phyloP scores from a whole-genome alignment of 2,113 vertebrate species.

The Amazona vittata region DNA sequence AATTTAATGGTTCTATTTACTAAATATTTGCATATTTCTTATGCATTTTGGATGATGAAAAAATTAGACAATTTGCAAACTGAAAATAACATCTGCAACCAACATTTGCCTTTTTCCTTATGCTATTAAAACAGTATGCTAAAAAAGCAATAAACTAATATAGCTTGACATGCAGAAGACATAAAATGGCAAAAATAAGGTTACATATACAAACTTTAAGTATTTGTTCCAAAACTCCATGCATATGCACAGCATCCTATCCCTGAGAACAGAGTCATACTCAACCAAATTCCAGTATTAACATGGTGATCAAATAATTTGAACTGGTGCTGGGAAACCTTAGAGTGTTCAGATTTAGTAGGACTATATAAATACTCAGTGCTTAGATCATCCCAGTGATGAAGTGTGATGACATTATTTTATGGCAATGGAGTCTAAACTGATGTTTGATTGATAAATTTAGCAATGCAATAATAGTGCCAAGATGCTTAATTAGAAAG shows the following conservation, averaged over 20 bases:
- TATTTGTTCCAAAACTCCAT: background rate
- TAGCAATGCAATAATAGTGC: background rate
- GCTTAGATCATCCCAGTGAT: background rate
- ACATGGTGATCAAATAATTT: background rate
- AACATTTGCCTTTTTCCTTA: background rate
- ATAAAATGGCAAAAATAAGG: background rate
- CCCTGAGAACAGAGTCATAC: rapidly evolving
- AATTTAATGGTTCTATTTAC: conserved; percentile 62
- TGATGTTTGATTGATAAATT: background rate
- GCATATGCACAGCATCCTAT: rapidly evolving
- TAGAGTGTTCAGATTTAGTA: background rate
- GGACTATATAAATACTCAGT: background rate
- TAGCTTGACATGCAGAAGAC: background rate
- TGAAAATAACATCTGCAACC: conserved; percentile 32
- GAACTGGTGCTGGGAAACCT: background rate
- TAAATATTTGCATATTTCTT: conserved; percentile 67
- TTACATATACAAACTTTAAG: background rate
- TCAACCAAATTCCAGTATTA: background rate
- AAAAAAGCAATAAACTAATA: background rate
- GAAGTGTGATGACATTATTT: background rate
- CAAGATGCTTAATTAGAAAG: background rate
- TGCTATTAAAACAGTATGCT: background rate
- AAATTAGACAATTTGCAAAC: background rate
- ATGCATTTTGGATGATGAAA: conserved; percentile 16
- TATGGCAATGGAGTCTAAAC: background rate